phyloP scores from a whole-genome alignment of 1,140 invertebrate species.

The Helicoverpa zea region DNA sequence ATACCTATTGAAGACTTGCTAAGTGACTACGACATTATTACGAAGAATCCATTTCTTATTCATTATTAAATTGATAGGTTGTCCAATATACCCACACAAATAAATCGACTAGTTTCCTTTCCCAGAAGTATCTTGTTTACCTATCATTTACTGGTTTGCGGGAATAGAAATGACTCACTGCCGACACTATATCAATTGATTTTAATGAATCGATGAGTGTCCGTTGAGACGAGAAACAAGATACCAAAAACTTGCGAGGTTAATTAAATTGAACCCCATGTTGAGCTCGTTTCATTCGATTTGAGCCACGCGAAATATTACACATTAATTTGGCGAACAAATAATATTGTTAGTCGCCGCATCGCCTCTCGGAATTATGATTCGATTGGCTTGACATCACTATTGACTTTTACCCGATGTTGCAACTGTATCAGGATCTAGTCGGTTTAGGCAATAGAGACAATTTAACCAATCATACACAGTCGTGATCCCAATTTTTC shows the following conservation, averaged over 20 bases:
- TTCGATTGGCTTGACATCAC: conserved; percentile 49
- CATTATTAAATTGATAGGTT: conserved; percentile 10
- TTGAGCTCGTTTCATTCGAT: conserved; percentile 54
- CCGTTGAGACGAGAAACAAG: conserved; percentile 46
- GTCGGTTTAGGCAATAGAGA: conserved; percentile 1
- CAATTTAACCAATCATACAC: not conserved
- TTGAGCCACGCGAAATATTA: conserved; percentile 45
- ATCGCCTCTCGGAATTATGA: conserved; percentile 33
- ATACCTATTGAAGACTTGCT: not conserved
- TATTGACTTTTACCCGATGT: conserved; percentile 36
- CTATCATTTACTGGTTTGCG: conserved; percentile 16
- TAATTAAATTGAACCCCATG: conserved; percentile 62
- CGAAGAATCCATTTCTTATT: not conserved
- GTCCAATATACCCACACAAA: not conserved
- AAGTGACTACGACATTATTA: not conserved
- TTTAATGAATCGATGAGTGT: conserved; percentile 58
- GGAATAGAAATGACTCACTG: conserved; percentile 55
- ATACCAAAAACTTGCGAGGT: conserved; percentile 60
- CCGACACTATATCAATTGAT: conserved; percentile 58
- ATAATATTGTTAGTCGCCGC: conserved; percentile 24
- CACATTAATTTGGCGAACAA: conserved; percentile 36
- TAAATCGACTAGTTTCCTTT: not conserved
- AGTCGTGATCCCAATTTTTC: not conserved
- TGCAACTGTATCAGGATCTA: not conserved
- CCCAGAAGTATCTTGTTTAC: conserved; percentile 12